Evolutionary conservation across 2,797 vertebrate species (phyloP).

Genomic region (Oreochromis mossambicus): DNA sequence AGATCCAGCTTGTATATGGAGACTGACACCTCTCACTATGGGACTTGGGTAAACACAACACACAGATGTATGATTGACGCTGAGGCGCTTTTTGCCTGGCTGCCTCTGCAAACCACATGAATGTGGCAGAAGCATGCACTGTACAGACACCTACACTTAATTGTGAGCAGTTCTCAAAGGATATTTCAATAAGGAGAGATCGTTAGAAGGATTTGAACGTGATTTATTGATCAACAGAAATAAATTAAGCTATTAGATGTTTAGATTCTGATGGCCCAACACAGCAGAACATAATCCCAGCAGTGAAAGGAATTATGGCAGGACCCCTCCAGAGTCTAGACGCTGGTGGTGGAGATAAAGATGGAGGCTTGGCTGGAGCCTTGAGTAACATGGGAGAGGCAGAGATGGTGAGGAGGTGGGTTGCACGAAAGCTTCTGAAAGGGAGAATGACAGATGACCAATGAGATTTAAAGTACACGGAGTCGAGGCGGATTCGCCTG

Average conservation of each 20-base stretch:
- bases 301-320: background rate
- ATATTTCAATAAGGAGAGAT: background rate
- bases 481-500: rapidly evolving
- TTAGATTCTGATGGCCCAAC: background rate
- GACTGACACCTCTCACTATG: constrained; percentile 48
- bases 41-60: constrained; percentile 49
- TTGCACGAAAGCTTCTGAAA: background rate
- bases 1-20: constrained; percentile 26
- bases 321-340: background rate
- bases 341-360: background rate
- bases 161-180: background rate
- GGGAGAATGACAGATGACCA: background rate
- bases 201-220: rapidly evolving
- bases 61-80: constrained; percentile 48
- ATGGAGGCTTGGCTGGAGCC: background rate
- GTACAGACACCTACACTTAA: constrained; percentile 10
- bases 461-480: rapidly evolving
- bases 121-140: constrained; percentile 3
- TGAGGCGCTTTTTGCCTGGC: background rate
- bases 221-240: background rate
- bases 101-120: constrained; percentile 1
- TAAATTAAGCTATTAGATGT: background rate
- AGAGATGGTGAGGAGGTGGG: background rate
- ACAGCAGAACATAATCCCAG: background rate
- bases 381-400: background rate